Evolutionary conservation across 1,140 invertebrate species (phyloP).

Genomic region (Drosophila bipectinata): DNA sequence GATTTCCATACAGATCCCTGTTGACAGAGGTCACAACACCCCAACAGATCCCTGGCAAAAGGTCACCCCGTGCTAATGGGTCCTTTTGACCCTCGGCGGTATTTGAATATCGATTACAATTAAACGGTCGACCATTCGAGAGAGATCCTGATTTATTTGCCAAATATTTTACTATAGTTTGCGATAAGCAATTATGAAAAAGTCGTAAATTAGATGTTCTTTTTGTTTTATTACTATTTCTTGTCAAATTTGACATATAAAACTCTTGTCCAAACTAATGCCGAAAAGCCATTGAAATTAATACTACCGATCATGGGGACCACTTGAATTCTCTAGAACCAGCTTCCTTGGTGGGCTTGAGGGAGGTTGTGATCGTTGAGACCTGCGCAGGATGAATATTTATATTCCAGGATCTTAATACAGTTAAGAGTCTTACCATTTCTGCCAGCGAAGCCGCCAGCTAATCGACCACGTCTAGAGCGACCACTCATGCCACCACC

Average conservation of each 20-base stretch:
- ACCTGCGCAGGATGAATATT: slow-evolving; percentile 12
- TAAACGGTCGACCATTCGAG: slow-evolving; percentile 16
- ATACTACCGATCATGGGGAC: neutral
- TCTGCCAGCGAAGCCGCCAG: slow-evolving; percentile 21
- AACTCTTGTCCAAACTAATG: neutral
- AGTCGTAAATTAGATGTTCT: neutral
- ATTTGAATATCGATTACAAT: slow-evolving; percentile 59
- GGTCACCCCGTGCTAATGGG: slow-evolving; percentile 60
- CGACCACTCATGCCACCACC: slow-evolving; percentile 7
- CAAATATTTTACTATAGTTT: slow-evolving; percentile 19
- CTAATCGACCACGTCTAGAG: slow-evolving; percentile 2
- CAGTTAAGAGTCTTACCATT: slow-evolving; percentile 30
- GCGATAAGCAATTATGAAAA: neutral
- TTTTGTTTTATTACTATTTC: neutral
- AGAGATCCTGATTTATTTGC: slow-evolving; percentile 13
- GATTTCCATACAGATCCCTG: slow-evolving; percentile 42
- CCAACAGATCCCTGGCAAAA: slow-evolving; percentile 7
- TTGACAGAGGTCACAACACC: slow-evolving; percentile 72
- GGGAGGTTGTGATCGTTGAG: slow-evolving; percentile 17
- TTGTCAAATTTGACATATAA: slow-evolving; percentile 3
- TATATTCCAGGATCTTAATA: neutral
- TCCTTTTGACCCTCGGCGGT: slow-evolving; percentile 37
- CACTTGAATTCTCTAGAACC: slow-evolving; percentile 6
- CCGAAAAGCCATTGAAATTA: neutral
- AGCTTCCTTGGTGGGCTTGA: slow-evolving; percentile 7